phyloP scores from a whole-genome alignment of 2,113 vertebrate species.

The Ctenomys sociabilis region DNA sequence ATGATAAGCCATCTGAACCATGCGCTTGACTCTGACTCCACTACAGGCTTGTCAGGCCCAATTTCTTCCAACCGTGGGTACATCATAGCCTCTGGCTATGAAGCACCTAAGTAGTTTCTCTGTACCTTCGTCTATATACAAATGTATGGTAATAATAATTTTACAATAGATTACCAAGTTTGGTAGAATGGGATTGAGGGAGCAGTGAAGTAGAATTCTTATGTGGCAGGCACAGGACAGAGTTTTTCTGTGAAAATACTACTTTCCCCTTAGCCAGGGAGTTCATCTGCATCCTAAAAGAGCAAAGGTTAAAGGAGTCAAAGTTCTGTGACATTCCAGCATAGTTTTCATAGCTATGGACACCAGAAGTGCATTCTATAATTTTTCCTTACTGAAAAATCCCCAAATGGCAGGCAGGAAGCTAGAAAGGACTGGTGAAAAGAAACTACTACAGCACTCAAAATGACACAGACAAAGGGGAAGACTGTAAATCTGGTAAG shows the following conservation, averaged over 20 bases:
- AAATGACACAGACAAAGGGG: conserved; percentile 30
- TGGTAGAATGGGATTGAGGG: not conserved
- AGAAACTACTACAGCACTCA: not conserved
- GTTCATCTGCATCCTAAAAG: not conserved
- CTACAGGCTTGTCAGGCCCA: conserved; percentile 10
- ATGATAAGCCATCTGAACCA: conserved; percentile 7
- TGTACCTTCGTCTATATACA: not conserved
- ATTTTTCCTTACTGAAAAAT: conserved; percentile 20
- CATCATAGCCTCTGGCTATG: not conserved
- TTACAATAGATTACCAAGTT: not conserved
- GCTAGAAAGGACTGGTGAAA: not conserved
- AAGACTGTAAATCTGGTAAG: conserved; percentile 43
- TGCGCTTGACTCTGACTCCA: not conserved
- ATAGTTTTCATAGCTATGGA: not conserved
- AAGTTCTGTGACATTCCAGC: not conserved
- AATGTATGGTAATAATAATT: not conserved
- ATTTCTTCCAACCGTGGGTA: conserved; percentile 13
- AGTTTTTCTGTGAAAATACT: not conserved
- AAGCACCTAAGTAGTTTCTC: not conserved
- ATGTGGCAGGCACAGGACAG: not conserved
- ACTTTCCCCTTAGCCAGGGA: not conserved
- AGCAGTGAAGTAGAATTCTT: not conserved
- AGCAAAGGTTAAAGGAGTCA: not conserved
- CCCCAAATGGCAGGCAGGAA: not conserved
- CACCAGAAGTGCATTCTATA: not conserved